Evolutionary conservation across 2,113 vertebrate genomes (phyloP).

Genomic region (Ginglymostoma cirratum): DNA sequence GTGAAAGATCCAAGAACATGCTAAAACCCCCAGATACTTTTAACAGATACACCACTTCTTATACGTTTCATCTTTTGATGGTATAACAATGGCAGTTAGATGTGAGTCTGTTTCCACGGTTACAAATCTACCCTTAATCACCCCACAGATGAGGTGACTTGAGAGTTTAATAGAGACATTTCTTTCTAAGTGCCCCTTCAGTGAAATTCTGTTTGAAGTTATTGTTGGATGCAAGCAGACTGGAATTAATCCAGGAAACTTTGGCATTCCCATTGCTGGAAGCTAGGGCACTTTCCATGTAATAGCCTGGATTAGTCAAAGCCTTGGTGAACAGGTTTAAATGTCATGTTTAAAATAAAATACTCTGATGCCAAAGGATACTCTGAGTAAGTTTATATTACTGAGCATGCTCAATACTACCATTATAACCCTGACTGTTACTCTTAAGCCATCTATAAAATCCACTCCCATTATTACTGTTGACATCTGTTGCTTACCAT

Average conservation of each 20-base stretch:
- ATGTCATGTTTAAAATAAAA: neutral
- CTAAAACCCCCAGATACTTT: neutral
- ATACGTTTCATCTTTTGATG: too few relatives aligned
- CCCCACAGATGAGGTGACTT: neutral
- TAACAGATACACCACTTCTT: neutral
- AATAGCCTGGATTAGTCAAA: slow-evolving; percentile 91
- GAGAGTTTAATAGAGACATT: neutral
- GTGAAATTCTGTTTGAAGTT: slow-evolving; percentile 95
- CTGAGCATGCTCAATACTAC: neutral
- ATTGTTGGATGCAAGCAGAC: slow-evolving; percentile 97
- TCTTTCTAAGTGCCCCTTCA: slow-evolving; percentile 47
- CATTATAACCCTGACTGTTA: too few relatives aligned
- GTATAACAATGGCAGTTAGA: neutral
- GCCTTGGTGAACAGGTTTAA: slow-evolving; percentile 70
- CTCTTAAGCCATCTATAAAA: too few relatives aligned
- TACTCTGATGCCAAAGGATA: neutral
- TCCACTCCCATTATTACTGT: too few relatives aligned
- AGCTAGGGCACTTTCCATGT: slow-evolving; percentile 88
- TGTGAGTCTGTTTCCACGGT: neutral
- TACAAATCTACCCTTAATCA: neutral
- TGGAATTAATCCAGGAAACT: slow-evolving; percentile 94
- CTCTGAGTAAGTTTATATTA: neutral
- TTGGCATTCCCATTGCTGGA: slow-evolving; percentile 92
- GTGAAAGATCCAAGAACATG: neutral
- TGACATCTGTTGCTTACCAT: too few relatives aligned